Conservation (phyloP, 2,113 vertebrate genomes). For the Equus quagga region DNA sequence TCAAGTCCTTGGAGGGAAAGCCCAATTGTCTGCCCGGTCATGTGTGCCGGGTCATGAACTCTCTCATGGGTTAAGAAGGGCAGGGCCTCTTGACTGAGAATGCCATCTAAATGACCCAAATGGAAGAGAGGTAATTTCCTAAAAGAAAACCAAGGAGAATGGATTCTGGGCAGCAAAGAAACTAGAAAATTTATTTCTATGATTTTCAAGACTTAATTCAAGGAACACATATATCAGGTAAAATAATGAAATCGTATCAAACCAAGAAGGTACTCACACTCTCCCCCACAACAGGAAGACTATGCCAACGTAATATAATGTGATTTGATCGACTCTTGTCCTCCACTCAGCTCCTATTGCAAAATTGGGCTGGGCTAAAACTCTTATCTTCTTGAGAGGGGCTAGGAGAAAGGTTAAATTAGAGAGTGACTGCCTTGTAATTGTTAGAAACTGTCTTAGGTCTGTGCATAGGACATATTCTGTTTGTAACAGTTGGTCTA, state of each 20-base stretch:
- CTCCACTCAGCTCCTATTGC: neutral
- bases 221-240: neutral
- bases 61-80: neutral
- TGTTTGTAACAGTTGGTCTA: neutral
- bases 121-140: neutral
- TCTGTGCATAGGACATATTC: neutral
- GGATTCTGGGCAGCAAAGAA: neutral
- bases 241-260: conserved; percentile 2
- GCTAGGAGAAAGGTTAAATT: neutral
- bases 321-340: neutral
- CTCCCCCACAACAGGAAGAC: neutral
- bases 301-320: neutral
- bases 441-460: neutral
- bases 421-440: neutral
- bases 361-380: neutral
- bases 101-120: neutral
- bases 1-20: neutral
- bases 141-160: neutral
- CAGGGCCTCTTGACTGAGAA: neutral
- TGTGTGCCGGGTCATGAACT: neutral
- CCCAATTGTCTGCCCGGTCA: neutral
- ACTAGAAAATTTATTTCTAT: neutral
- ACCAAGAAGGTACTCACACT: neutral
- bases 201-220: neutral
- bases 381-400: neutral